phyloP scores from a whole-genome alignment of 2,888 invertebrate species.

The Temnothorax rugatulus region DNA sequence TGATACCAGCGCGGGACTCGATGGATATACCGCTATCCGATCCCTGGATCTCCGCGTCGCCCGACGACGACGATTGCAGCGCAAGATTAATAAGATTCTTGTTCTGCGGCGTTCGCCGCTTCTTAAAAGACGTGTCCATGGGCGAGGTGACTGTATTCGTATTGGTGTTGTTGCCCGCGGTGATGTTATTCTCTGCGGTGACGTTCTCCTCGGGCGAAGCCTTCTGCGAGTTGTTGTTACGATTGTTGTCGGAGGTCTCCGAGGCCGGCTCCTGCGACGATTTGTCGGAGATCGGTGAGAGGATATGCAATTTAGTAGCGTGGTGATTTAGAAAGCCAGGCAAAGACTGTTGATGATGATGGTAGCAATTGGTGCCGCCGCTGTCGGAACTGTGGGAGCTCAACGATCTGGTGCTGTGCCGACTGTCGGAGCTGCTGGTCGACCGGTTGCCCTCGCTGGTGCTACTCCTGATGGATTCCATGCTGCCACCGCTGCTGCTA shows the following conservation, averaged over 20 bases:
- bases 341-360: slow-evolving; percentile 86
- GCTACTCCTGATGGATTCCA: slow-evolving; percentile 95
- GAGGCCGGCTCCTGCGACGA: slow-evolving; percentile 95
- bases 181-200: slow-evolving; percentile 84
- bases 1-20: slow-evolving; percentile 93
- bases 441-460: slow-evolving; percentile 95
- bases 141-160: slow-evolving; percentile 79
- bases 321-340: slow-evolving; percentile 91
- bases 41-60: slow-evolving; percentile 93
- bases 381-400: slow-evolving; percentile 96
- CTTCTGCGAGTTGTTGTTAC: slow-evolving; percentile 92
- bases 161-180: slow-evolving; percentile 84
- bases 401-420: slow-evolving; percentile 92
- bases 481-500: slow-evolving; percentile 94
- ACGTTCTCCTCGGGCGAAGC: slow-evolving; percentile 91
- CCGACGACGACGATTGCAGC: slow-evolving; percentile 89
- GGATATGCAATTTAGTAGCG: slow-evolving; percentile 92
- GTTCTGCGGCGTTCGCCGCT: slow-evolving; percentile 91
- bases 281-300: slow-evolving; percentile 96
- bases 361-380: slow-evolving; percentile 88
- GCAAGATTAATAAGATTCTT: slow-evolving; percentile 91
- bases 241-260: slow-evolving; percentile 93
- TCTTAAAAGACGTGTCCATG: slow-evolving; percentile 86
- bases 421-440: slow-evolving; percentile 94
- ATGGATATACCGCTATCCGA: slow-evolving; percentile 96